phyloP scores from a whole-genome alignment of 1,140 invertebrate species.

The Caenorhabditis inopinata region DNA sequence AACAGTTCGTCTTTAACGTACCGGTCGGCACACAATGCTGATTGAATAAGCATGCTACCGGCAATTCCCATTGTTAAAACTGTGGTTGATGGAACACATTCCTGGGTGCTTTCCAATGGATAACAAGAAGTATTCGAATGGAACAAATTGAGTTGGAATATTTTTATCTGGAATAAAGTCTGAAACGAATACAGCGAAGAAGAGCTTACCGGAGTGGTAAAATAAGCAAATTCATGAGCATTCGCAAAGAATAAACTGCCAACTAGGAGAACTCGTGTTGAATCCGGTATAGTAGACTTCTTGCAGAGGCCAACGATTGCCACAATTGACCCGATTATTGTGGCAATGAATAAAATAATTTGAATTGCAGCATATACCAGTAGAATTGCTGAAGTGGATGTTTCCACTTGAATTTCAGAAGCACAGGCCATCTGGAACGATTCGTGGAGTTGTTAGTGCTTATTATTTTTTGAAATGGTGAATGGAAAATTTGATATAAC shows the following conservation, averaged over 20 bases:
- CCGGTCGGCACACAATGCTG: background rate
- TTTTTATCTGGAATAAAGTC: background rate
- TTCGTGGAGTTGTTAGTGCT: no score
- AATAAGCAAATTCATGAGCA: background rate
- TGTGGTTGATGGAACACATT: conserved; percentile 15
- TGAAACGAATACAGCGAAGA: background rate
- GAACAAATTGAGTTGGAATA: background rate
- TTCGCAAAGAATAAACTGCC: background rate
- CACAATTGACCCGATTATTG: background rate
- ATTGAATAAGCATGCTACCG: conserved; percentile 10
- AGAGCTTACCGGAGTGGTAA: background rate
- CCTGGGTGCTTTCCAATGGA: background rate
- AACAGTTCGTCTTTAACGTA: background rate
- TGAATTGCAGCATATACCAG: background rate
- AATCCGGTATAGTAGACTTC: conserved; percentile 14
- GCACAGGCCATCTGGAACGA: background rate
- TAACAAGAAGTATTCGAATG: background rate
- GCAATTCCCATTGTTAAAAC: conserved; percentile 12
- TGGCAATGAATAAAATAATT: background rate
- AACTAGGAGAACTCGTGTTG: background rate
- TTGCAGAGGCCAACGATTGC: background rate
- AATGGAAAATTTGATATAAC: no score
- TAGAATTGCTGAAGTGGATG: background rate
- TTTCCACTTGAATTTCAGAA: background rate
- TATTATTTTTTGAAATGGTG: no score